phyloP scores from a whole-genome alignment of 2,888 invertebrate species.

The Microplitis manilae region DNA sequence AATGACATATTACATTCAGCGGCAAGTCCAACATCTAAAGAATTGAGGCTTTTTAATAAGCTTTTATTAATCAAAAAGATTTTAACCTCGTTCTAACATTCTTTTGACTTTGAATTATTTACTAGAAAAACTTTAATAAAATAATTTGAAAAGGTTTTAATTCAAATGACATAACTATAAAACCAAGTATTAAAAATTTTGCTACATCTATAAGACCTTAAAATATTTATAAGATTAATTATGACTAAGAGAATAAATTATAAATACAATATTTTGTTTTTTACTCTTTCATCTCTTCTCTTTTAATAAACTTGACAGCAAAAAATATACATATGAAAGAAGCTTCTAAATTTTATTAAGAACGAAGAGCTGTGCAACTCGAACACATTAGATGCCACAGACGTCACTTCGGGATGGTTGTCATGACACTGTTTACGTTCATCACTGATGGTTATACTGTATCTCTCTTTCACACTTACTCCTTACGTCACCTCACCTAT shows the following conservation, averaged over 20 bases:
- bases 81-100: too few species aligned
- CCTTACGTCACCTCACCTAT: constrained; percentile 15
- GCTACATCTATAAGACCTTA: neutral
- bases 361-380: constrained; percentile 44
- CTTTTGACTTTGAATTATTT: too few species aligned
- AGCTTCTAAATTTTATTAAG: constrained; percentile 48
- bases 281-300: neutral
- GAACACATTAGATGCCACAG: constrained; percentile 55
- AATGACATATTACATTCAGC: too few species aligned
- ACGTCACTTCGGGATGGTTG: constrained; percentile 63
- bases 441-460: constrained; percentile 42
- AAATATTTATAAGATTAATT: neutral
- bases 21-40: too few species aligned
- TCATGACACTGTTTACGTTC: constrained; percentile 54
- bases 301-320: neutral
- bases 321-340: neutral
- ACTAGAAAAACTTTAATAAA: neutral
- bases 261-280: neutral
- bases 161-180: neutral
- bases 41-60: too few species aligned
- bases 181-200: neutral
- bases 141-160: neutral
- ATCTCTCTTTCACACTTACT: constrained; percentile 47
- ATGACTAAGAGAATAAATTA: neutral
- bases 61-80: too few species aligned